Conservation (phyloP, 1,140 invertebrate species). For the Rhopalosiphum maidis region DNA sequence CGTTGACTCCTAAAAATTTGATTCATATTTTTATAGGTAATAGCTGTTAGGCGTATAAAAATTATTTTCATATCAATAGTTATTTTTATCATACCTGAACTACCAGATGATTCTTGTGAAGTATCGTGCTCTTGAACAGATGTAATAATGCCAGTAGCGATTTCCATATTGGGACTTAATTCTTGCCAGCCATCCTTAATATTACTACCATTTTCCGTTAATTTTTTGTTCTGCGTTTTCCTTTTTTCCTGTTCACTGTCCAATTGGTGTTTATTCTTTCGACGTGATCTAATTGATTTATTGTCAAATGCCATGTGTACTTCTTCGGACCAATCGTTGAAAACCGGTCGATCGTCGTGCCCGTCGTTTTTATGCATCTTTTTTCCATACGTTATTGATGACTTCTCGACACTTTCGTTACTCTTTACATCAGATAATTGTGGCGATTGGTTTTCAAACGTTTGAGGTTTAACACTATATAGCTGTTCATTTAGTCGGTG, state of each 20-base stretch:
- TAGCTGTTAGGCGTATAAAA: background rate
- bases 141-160: conserved; percentile 16
- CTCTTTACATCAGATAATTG: background rate
- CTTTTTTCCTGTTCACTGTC: conserved; percentile 22
- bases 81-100: conserved; percentile 13
- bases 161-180: conserved; percentile 43
- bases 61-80: background rate
- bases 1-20: background rate
- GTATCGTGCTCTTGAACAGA: conserved; percentile 36
- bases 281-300: background rate
- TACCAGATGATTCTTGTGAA: conserved; percentile 21
- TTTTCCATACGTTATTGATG: conserved; percentile 34
- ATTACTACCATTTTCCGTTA: background rate
- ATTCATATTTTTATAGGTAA: background rate
- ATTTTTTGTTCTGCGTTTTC: background rate
- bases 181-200: conserved; percentile 46
- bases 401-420: background rate
- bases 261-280: conserved; percentile 26
- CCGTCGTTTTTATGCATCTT: conserved; percentile 10
- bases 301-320: conserved; percentile 16
- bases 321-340: conserved; percentile 32
- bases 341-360: conserved; percentile 12
- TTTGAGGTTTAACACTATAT: conserved; percentile 34
- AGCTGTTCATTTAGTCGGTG: background rate
- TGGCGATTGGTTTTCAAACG: background rate